Percentiles rank a stretch among this genome's conserved stretches.
Evolutionary conservation across 2,797 vertebrate genomes (phyloP).

Genomic region (Tokudaia muenninki): DNA sequence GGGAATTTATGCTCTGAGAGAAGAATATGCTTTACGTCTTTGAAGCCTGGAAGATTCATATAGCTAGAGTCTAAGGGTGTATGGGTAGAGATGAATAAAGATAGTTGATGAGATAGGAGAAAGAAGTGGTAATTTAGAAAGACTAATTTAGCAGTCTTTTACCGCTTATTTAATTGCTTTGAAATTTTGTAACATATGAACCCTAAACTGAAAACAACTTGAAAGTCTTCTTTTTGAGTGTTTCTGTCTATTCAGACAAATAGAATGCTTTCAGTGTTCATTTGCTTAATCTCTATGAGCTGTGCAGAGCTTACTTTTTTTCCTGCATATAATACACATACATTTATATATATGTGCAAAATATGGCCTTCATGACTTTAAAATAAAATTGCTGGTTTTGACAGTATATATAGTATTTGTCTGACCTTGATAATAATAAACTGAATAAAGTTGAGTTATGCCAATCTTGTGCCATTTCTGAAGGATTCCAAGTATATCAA

Average conservation of each 20-base stretch:
- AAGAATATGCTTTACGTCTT: constrained; percentile 4
- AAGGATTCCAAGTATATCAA: neutral
- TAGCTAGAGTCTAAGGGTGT: neutral
- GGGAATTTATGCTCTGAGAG: neutral
- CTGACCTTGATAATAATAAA: constrained; percentile 2
- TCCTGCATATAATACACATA: neutral
- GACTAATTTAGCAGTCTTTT: neutral
- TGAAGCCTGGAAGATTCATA: neutral
- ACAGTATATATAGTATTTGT: constrained; percentile 9
- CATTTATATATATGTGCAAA: neutral
- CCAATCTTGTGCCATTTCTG: constrained; percentile 23
- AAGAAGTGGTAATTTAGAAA: constrained; percentile 22
- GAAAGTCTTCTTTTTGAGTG: neutral
- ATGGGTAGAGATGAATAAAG: neutral
- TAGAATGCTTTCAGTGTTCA: neutral
- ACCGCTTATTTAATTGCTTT: constrained; percentile 22
- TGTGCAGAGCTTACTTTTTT: neutral
- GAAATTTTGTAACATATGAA: constrained; percentile 15
- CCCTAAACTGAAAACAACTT: constrained; percentile 13
- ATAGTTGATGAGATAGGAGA: neutral
- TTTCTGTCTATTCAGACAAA: neutral
- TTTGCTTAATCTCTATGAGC: neutral
- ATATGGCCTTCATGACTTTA: neutral
- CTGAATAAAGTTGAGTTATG: constrained; percentile 9
- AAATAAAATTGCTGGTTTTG: constrained; percentile 21